These are phyloP conservation scores for Gephyroberyx darwinii DNA, from an alignment of 2,797 vertebrate genomes.

Conservation along the genomic window DNA sequence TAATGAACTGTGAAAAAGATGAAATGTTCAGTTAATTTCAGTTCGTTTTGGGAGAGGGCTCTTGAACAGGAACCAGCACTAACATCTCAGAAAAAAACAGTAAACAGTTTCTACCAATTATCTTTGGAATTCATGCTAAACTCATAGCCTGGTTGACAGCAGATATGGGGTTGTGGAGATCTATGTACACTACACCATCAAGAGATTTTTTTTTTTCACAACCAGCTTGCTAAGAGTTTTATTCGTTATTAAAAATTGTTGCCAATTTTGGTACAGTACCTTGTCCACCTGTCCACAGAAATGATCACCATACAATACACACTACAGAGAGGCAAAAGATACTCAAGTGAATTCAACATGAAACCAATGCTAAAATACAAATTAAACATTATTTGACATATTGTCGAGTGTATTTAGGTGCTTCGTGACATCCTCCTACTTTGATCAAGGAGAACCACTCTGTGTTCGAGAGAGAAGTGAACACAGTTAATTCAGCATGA, in stretches of 20 bases:
- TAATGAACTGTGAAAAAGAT: conserved; percentile 78
- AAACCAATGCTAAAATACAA: conserved; percentile 80
- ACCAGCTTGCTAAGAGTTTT: conserved; percentile 74
- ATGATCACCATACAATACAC: conserved; percentile 80
- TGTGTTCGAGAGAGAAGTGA: conserved; percentile 60
- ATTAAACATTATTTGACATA: conserved; percentile 77
- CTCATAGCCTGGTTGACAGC: conserved; percentile 73
- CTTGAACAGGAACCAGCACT: conserved; percentile 77
- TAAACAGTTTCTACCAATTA: conserved; percentile 86
- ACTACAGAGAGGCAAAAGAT: conserved; percentile 84
- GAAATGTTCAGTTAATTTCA: conserved; percentile 78
- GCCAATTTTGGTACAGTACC: conserved; percentile 74
- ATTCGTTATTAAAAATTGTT: conserved; percentile 63
- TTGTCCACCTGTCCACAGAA: conserved; percentile 81
- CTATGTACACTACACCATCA: conserved; percentile 84
- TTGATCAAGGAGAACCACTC: conserved; percentile 59
- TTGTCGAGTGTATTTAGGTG: conserved; percentile 69
- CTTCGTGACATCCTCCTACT: conserved; percentile 61
- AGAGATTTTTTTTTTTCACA: conserved; percentile 76
- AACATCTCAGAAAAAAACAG: conserved; percentile 80
- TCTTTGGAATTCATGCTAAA: conserved; percentile 89
- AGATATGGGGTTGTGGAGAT: conserved; percentile 76
- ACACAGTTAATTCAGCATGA: conserved; percentile 73
- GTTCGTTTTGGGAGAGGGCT: conserved; percentile 66
- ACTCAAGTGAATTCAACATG: conserved; percentile 83